Percentiles rank a stretch among this genome's conserved stretches.
These are phyloP conservation scores for Caenorhabditis auriculariae DNA, from an alignment of 2,888 invertebrate species.

Conservation along the genomic window DNA sequence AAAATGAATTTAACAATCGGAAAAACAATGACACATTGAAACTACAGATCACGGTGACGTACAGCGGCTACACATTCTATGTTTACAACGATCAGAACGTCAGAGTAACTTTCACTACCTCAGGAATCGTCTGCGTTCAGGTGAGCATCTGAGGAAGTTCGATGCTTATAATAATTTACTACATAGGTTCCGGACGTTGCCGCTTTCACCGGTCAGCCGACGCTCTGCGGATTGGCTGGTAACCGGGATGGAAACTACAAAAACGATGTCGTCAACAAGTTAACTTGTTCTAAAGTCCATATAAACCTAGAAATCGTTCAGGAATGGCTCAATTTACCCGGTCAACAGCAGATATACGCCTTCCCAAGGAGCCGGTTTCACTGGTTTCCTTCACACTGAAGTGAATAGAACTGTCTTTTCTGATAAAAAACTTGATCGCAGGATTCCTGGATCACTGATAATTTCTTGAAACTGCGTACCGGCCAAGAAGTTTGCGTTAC, in stretches of 20 bases:
- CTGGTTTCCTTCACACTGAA: no score
- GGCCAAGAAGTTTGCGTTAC: conserved; percentile 31
- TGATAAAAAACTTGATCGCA: no score
- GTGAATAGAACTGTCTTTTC: no score
- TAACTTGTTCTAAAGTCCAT: no score
- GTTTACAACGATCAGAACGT: conserved; percentile 33
- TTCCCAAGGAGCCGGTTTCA: no score
- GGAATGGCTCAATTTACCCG: conserved; percentile 30
- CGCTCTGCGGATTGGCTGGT: conserved; percentile 52
- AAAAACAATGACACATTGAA: no score
- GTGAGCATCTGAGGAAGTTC: no score
- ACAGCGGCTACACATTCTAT: conserved; percentile 28
- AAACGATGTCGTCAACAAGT: conserved; percentile 39
- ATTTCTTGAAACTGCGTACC: conserved; percentile 30
- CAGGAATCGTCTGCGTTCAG: conserved; percentile 32
- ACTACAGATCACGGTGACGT: conserved; percentile 15
- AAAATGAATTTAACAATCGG: no score
- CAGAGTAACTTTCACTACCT: conserved; percentile 28
- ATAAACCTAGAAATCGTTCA: conserved; percentile 1
- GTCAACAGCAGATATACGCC: no score
- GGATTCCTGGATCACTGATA: conserved; percentile 42
- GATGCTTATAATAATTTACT: no score
- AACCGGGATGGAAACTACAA: conserved; percentile 44
- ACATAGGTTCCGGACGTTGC: conserved; percentile 49
- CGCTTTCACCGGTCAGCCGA: conserved; percentile 37